Base-by-base conservation (phyloP, 2,888 invertebrate genomes). In the Polydrusus cervinus region DNA sequence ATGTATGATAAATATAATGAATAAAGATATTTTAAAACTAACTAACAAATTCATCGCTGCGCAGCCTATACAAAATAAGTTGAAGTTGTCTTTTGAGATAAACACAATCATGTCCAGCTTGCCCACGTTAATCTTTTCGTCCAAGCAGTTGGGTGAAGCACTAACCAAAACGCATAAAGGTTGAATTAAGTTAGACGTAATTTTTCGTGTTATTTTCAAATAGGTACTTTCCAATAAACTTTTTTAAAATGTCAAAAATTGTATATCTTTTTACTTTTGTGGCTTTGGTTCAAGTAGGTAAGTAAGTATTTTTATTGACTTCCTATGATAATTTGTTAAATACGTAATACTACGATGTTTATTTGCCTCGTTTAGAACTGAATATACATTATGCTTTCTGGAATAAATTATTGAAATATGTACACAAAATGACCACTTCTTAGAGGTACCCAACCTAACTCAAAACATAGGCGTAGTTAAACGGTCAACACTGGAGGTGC, bases 161-260 rank as follows among this genome's bases (percentile, higher is more conserved):
- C 13, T 25, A 30, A 53, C 53, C 10, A 25, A 53, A 57, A 45
- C 45, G 30, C 55, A 10, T 14, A 57, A 20, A 38, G 14, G 16
- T 10, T 38, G 38, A n/a, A 57, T 30, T 10, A 38, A 57, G 57
- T 57, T 38, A 57, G 57, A 38, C n/a, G 11, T 16, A 16, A 6
- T 9, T 57, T 57, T 57, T 38, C 34, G 34, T 38, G 25, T 3
- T 34, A 25, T 57, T 8, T 34, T 38, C n/a, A n/a, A 57, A 9
- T 16, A 14, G 16, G 57, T 38, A 34, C 57, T n/a, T n/a, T n/a
- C n/a, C n/a, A 38, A 9, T 16, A 57, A 38, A 57, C 9, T 10
- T 57, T 57, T 57, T 38, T 7, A 66, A 61, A 30, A 71, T 71
- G 71, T 53, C 64, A 0, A 71, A 71, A 71, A 65, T 71, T 20